Percentiles rank a stretch among this genome's conserved stretches.
phyloP scores from a whole-genome alignment of 1,140 invertebrate genomes.

The Trichonephila clavata region DNA sequence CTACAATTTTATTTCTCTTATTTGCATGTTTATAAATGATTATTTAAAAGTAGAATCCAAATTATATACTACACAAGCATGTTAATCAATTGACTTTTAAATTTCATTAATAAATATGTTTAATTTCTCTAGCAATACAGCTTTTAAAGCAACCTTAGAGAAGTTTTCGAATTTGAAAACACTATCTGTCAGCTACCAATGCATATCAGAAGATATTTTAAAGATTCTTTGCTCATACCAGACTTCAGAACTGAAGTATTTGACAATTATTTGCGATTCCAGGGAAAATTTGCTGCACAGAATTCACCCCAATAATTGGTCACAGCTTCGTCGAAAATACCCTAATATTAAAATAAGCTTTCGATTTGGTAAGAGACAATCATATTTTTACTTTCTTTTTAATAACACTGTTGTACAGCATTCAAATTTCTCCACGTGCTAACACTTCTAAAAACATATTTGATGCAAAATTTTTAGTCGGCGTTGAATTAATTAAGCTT shows the following conservation, averaged over 20 bases:
- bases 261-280: background rate
- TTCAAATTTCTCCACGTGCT: too few relatives aligned
- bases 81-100: too few relatives aligned
- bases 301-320: background rate
- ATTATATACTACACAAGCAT: too few relatives aligned
- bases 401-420: background rate
- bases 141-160: background rate
- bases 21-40: too few relatives aligned
- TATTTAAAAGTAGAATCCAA: too few relatives aligned
- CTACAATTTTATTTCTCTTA: too few relatives aligned
- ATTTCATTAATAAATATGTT: background rate
- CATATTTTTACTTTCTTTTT: background rate
- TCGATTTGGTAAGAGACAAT: background rate
- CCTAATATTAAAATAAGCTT: slow-evolving; percentile 4
- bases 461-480: too few relatives aligned
- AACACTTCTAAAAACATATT: too few relatives aligned
- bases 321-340: background rate
- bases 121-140: background rate
- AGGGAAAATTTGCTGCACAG: background rate
- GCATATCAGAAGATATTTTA: slow-evolving; percentile 12
- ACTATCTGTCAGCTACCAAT: slow-evolving; percentile 37
- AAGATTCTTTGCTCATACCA: background rate
- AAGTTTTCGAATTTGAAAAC: background rate
- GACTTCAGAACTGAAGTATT: background rate
- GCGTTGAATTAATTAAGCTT: too few relatives aligned